Evolutionary conservation across 2,888 invertebrate genomes (phyloP), one percentile per base, ranked within the genome.

Genomic region (Drosophila nr. perissopoda): DNA sequence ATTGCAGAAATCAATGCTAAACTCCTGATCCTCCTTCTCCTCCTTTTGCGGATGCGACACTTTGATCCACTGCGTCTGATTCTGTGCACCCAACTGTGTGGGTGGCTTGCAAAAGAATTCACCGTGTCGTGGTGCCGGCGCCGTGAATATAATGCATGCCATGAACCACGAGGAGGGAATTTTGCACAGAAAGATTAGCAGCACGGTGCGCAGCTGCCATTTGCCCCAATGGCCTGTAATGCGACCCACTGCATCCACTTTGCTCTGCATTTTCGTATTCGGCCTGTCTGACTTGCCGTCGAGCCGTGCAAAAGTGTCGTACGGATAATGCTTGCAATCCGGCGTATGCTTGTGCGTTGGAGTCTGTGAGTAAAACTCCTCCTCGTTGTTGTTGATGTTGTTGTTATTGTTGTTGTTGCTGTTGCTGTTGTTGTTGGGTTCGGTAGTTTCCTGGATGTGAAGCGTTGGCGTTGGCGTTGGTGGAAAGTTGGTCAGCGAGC

Each of bases 81-180:
- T 93, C 58, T 83, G 84, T 0, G 82, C 80, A 1, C 88, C 89
- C 4, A 92, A 63, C 0, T 88, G 86, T 13, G 91, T 74, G 1
- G 93, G 92, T n/a, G 93, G 93, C 64, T 93, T 93, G 72, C 94
- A 94, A 71, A 93, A 93, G 82, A 93, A 94, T 77, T 94, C 93
- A 13, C 93, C 93, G 42, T 93, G 92, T 11, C 92, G 82, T 1
- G 94, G 93, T 0, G 93, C 90, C 0, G 94, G 94, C 0, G 94
- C 94, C 48, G 94, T 94, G 70, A 94, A 94, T 61, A 94, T 93
- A 27, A 94, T 93, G 73, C 93, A 93, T 3, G 94, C 93, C 94
- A 94, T 94, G 71, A 94, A 94, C 94, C 94, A 94, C 1, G 93
- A 93, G 0, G 94, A 93, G 2, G 94, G 94, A 58, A 93, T 93